Evolutionary conservation across 2,113 vertebrate species (phyloP).

Genomic region (Verasper variegatus): DNA sequence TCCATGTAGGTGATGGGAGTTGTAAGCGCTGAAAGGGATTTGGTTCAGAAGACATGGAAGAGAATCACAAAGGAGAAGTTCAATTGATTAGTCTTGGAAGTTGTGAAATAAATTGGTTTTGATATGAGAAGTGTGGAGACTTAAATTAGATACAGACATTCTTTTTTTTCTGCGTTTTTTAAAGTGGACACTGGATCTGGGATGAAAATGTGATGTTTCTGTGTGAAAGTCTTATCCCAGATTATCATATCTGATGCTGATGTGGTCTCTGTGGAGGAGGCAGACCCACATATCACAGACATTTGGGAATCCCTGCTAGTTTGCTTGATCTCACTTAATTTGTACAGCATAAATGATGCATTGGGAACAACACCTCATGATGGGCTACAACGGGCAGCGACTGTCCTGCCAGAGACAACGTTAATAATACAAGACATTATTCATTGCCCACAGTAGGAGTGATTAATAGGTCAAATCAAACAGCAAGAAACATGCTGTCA

Average conservation of each 20-base stretch:
- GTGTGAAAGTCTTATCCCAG: constrained; percentile 3
- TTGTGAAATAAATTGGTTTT: constrained; percentile 42
- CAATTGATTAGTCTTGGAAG: constrained; percentile 33
- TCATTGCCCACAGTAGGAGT: constrained; percentile 37
- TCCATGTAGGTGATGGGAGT: neutral
- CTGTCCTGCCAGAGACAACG: constrained; percentile 43
- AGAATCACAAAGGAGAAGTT: constrained; percentile 31
- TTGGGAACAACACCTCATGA: constrained; percentile 25
- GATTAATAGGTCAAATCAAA: constrained; percentile 59
- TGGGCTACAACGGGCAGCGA: constrained; percentile 25
- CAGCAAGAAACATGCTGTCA: constrained; percentile 38
- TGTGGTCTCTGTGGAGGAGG: neutral
- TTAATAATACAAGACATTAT: constrained; percentile 59
- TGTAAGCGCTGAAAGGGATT: constrained; percentile 16
- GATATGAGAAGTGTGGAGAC: constrained; percentile 18
- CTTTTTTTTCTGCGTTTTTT: neutral
- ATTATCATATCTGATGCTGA: constrained; percentile 9
- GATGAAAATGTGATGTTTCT: constrained; percentile 1
- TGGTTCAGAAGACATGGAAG: constrained; percentile 13
- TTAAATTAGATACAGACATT: constrained; percentile 17
- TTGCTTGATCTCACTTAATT: constrained; percentile 49
- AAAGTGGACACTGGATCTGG: neutral
- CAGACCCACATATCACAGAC: constrained; percentile 20
- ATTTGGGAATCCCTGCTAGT: constrained; percentile 27
- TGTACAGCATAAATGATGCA: constrained; percentile 52